A percentile compares a stretch with the other conserved stretches of the same genome.
These are phyloP conservation scores for Allenopithecus nigroviridis DNA, from an alignment of 2,797 vertebrate genomes.

Conservation along the genomic window DNA sequence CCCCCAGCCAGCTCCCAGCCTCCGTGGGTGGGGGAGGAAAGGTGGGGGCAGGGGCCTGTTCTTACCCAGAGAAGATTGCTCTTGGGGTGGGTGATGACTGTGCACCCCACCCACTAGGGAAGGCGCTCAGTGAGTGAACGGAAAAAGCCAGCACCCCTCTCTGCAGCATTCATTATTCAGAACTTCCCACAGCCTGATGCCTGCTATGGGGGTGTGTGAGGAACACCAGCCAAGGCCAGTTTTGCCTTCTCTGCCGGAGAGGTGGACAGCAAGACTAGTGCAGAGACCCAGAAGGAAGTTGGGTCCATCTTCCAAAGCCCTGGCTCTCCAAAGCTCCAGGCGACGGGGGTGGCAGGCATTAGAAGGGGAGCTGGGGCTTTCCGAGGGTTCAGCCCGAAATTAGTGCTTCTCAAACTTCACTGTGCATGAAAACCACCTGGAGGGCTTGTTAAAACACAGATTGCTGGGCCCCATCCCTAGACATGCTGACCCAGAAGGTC, in stretches of 20 bases:
- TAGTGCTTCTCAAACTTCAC: neutral
- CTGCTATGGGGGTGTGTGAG: neutral
- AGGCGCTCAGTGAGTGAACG: neutral
- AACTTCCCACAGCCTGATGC: conserved; percentile 41
- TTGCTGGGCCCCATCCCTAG: neutral
- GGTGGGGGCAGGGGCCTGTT: neutral
- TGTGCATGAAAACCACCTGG: fast-evolving
- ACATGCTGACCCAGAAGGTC: neutral
- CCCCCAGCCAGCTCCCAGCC: neutral
- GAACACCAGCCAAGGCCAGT: neutral
- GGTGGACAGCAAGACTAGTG: neutral
- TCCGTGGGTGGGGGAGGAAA: neutral
- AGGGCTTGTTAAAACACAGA: neutral
- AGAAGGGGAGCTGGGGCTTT: neutral
- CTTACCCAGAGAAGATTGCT: conserved; percentile 50
- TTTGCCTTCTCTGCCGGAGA: neutral
- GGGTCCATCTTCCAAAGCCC: neutral
- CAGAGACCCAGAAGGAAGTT: fast-evolving
- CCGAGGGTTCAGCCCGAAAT: neutral
- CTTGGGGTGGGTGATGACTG: conserved; percentile 41
- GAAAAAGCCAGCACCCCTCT: conserved; percentile 67
- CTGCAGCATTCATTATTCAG: conserved; percentile 48
- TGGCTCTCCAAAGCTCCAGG: neutral
- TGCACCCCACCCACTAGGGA: conserved; percentile 58
- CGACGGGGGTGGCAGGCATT: fast-evolving